Percentiles rank a stretch among this genome's conserved stretches.
Evolutionary conservation across 2,113 vertebrate genomes (phyloP).

Genomic region (Ctenodactylus gundi): DNA sequence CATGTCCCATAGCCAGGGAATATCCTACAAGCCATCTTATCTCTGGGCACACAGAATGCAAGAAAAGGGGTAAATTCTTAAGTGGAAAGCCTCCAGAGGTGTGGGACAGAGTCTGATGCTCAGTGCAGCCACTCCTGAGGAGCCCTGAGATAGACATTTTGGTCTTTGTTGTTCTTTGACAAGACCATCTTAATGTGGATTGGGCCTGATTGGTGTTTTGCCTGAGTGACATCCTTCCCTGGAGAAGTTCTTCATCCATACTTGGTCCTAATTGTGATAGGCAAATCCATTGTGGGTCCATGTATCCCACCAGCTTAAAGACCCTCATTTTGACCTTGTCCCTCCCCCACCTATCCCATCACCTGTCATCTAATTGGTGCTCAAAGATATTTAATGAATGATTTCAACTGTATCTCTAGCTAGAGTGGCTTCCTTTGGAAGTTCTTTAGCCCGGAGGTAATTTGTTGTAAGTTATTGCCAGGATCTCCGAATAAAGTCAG

Average conservation of each 20-base stretch:
- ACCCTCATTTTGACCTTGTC: not conserved
- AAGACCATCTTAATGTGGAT: not conserved
- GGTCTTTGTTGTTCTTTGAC: not conserved
- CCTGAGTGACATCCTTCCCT: not conserved
- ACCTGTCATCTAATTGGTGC: not conserved
- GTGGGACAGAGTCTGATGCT: not conserved
- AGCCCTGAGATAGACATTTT: not conserved
- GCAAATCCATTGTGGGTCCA: not conserved
- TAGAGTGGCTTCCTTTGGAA: not conserved
- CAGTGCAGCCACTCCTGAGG: not conserved
- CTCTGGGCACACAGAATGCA: not conserved
- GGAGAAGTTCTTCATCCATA: not conserved
- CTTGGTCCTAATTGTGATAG: not conserved
- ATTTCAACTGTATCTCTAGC: not conserved
- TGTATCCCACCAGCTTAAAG: not conserved
- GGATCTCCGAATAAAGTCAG: not conserved
- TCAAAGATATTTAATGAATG: not conserved
- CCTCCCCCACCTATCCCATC: not conserved
- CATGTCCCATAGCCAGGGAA: accelerated
- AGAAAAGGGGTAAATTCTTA: accelerated
- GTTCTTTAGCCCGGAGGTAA: not conserved
- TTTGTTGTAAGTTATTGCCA: not conserved
- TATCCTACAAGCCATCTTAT: not conserved
- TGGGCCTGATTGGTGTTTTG: not conserved
- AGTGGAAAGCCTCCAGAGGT: not conserved